phyloP scores from a whole-genome alignment of 1,140 invertebrate genomes.

The Colletes gigas region DNA sequence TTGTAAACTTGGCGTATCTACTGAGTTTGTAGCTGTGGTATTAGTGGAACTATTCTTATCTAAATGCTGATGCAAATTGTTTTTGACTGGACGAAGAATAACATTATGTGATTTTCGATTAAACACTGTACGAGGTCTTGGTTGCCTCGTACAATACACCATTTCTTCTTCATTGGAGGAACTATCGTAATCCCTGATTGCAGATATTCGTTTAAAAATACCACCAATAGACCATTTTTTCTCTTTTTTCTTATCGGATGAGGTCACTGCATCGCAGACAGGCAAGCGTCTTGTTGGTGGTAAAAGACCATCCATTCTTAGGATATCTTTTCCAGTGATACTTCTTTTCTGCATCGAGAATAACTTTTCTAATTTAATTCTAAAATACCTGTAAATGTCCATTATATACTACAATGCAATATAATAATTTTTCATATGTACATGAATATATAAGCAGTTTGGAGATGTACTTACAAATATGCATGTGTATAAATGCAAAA shows the following conservation, averaged over 20 bases:
- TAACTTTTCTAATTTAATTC: background rate
- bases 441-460: background rate
- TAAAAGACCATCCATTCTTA: slow-evolving; percentile 61
- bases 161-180: slow-evolving; percentile 63
- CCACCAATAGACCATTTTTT: slow-evolving; percentile 63
- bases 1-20: slow-evolving; percentile 9
- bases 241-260: slow-evolving; percentile 55
- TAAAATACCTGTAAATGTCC: slow-evolving; percentile 12
- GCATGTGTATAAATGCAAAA: slow-evolving; percentile 25
- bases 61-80: background rate
- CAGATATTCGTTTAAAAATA: slow-evolving; percentile 57
- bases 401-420: background rate
- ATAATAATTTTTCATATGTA: background rate
- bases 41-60: background rate
- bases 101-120: slow-evolving; percentile 24
- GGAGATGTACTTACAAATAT: slow-evolving; percentile 17
- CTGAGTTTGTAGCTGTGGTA: background rate
- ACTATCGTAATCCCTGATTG: slow-evolving; percentile 56
- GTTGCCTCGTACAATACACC: slow-evolving; percentile 54
- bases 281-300: slow-evolving; percentile 57
- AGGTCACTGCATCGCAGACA: slow-evolving; percentile 44
- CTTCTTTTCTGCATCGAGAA: slow-evolving; percentile 54
- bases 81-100: slow-evolving; percentile 48
- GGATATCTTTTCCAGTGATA: slow-evolving; percentile 53
- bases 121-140: slow-evolving; percentile 26